Base-by-base conservation (phyloP, 2,113 vertebrate genomes). In the Ctenomys sociabilis region DNA sequence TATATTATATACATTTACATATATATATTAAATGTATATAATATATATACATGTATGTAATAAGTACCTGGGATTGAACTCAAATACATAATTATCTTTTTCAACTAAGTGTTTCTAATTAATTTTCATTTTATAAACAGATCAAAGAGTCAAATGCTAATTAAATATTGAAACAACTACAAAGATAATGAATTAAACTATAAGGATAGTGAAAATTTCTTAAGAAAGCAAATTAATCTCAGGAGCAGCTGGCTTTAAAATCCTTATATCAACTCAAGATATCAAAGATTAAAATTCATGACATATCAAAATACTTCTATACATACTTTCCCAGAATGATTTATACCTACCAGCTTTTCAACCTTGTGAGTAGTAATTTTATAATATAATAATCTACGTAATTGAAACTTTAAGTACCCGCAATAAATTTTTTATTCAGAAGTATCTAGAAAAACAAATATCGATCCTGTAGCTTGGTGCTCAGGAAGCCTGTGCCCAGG, bases 111-210 rank as follows among this genome's bases (percentile, higher is more conserved):
- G 84, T 30, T 88, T 92, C 45, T 91, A 89, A 63, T 95, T 80
- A 95, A 37, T 77, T 90, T 88, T 84, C n/a, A 93, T 78, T 57
- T 96, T 91, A 37, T 90, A 83, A 59, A 40, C n/a, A 72, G 16
- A 22, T 9, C 59, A 83, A 63, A 83, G 3, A 59, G 13, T 59
- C 75, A 94, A 85, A 80, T 86, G 72, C 77, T 87, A 95, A 32
- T 70, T 81, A 49, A 52, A 78, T 73, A 87, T 73, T 43, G 6
- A 95, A 73, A 8, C 91, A 93, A 43, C 13, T 21, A 52, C 8
- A 63, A 63, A 63, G 24, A 63, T 82, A 59, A 37, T 84, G 52
- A 90, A 43, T 66, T 88, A 73, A 92, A 59, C n/a, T 68, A 54
- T 14, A 84, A 96, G 78, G 45, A 85, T 63, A 91, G 72, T 64